phyloP scores from a whole-genome alignment of 1,140 invertebrate genomes.

The Agraylea sexmaculata region DNA sequence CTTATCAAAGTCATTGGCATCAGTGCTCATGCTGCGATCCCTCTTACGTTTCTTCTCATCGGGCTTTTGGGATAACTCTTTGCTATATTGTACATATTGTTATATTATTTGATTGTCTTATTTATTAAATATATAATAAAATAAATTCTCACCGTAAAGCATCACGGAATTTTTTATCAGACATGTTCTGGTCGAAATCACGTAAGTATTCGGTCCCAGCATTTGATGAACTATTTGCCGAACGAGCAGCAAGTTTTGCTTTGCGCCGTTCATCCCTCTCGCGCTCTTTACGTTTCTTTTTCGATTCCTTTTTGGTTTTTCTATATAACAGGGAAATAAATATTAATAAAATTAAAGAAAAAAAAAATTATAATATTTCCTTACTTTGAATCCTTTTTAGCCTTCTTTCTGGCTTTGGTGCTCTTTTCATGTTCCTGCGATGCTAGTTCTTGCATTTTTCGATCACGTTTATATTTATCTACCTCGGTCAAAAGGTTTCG shows the following conservation, averaged over 20 bases:
- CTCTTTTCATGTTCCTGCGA: conserved; percentile 58
- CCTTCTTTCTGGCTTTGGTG: conserved; percentile 56
- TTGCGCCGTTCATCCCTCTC: conserved; percentile 37
- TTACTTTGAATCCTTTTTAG: conserved; percentile 22
- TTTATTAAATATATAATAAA: not conserved
- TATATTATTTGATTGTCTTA: not conserved
- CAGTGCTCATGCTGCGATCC: conserved; percentile 40
- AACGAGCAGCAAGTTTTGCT: conserved; percentile 31
- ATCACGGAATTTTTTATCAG: conserved; percentile 51
- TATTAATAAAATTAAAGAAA: conserved; percentile 2
- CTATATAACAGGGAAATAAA: conserved; percentile 26
- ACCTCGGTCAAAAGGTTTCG: conserved; percentile 71
- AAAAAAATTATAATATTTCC: conserved; percentile 8
- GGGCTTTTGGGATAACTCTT: conserved; percentile 34
- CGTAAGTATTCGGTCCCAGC: conserved; percentile 39
- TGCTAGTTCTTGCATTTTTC: conserved; percentile 45
- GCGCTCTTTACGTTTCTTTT: conserved; percentile 52
- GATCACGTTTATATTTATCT: conserved; percentile 64
- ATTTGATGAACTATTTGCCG: conserved; percentile 26
- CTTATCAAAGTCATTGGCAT: conserved; percentile 44
- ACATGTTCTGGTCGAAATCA: conserved; percentile 49
- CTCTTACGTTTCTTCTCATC: conserved; percentile 33
- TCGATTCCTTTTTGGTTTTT: conserved; percentile 55
- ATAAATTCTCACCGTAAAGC: conserved; percentile 52
- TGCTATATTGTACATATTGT: conserved; percentile 26